These are phyloP conservation scores for Ischnus inquisitorius DNA, from an alignment of 2,888 invertebrate genomes.

Conservation along the genomic window DNA sequence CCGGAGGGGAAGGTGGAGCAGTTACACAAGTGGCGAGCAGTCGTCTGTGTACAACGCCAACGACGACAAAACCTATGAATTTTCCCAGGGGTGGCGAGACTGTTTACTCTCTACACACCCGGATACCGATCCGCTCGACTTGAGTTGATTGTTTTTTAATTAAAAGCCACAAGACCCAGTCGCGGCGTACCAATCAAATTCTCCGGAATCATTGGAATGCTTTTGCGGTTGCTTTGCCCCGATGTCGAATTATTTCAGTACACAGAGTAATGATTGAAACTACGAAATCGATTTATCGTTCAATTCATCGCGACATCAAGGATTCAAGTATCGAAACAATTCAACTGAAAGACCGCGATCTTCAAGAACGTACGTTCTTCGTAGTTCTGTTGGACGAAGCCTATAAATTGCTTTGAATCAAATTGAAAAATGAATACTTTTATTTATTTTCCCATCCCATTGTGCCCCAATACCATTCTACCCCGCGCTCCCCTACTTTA, in stretches of 20 bases:
- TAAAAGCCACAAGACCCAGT: slow-evolving; percentile 56
- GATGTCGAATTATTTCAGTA: slow-evolving; percentile 47
- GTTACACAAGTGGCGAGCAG: slow-evolving; percentile 14
- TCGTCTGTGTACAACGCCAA: not conserved
- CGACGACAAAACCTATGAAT: slow-evolving; percentile 55
- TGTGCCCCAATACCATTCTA: too few relatives aligned
- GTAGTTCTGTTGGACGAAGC: too few relatives aligned
- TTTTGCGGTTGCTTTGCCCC: slow-evolving; percentile 36
- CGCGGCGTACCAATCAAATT: slow-evolving; percentile 48
- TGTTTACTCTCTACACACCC: slow-evolving; percentile 22
- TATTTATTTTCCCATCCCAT: too few relatives aligned
- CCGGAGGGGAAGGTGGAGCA: slow-evolving; percentile 4
- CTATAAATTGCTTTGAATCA: too few relatives aligned
- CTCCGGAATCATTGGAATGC: slow-evolving; percentile 33
- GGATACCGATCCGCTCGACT: slow-evolving; percentile 10
- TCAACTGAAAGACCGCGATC: too few relatives aligned
- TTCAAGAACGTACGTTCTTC: too few relatives aligned
- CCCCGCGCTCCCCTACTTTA: too few relatives aligned
- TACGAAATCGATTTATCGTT: too few relatives aligned
- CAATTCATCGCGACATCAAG: too few relatives aligned
- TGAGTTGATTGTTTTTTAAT: slow-evolving; percentile 70
- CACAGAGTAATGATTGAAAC: not conserved
- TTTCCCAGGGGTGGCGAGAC: slow-evolving; percentile 22
- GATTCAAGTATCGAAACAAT: too few relatives aligned
- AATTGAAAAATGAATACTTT: too few relatives aligned